These are phyloP conservation scores for Anabas testudineus DNA, from an alignment of 2,797 vertebrate genomes.

Conservation along the genomic window DNA sequence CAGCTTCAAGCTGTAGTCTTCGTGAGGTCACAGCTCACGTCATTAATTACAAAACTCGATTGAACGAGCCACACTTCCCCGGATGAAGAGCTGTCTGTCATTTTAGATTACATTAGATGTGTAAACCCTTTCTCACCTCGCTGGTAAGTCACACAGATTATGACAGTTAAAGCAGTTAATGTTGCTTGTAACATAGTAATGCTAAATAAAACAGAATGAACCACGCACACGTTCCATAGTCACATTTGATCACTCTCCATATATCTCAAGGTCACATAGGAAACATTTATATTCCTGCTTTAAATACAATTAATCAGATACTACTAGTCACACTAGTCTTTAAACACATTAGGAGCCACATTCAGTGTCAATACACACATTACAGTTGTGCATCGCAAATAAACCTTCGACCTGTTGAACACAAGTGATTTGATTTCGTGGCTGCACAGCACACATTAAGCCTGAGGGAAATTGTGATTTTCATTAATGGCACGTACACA, in stretches of 20 bases:
- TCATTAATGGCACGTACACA: too few species aligned
- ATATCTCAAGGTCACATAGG: background rate
- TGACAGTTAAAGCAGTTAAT: background rate
- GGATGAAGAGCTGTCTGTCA: background rate
- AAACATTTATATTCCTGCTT: background rate
- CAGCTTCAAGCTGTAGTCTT: too few species aligned
- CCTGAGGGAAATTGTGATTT: too few species aligned
- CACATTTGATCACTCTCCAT: background rate
- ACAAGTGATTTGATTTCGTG: background rate
- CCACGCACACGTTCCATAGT: background rate
- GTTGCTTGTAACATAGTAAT: too few species aligned
- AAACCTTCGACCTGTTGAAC: background rate
- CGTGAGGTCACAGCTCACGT: background rate
- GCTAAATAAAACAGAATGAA: background rate
- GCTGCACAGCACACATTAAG: too few species aligned
- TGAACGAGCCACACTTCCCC: background rate
- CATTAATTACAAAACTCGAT: too few species aligned
- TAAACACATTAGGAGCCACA: accelerated
- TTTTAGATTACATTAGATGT: background rate
- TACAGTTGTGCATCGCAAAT: background rate
- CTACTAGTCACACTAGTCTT: background rate
- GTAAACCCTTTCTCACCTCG: background rate
- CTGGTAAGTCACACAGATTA: background rate
- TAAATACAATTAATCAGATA: background rate
- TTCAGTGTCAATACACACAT: background rate